These are phyloP conservation scores for Trypoxylon attenuatum DNA, from an alignment of 2,888 invertebrate species.

Conservation along the genomic window DNA sequence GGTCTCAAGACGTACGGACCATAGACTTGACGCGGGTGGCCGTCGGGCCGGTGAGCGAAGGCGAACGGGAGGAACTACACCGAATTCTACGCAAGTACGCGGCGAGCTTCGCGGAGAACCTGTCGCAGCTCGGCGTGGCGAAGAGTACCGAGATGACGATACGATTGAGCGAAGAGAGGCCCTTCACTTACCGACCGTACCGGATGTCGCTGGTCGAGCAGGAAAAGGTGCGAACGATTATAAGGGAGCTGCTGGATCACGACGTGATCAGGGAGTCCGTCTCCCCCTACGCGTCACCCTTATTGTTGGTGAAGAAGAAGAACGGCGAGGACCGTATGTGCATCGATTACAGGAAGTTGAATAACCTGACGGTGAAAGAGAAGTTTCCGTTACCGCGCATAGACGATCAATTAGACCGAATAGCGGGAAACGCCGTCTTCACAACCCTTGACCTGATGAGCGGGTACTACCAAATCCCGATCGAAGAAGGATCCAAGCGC, in stretches of 20 bases:
- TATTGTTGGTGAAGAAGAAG: slow-evolving; percentile 10
- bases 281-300: slow-evolving; percentile 15
- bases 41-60: no score
- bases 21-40: no score
- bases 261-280: slow-evolving; percentile 9
- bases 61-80: no score
- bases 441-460: slow-evolving; percentile 7
- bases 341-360: slow-evolving; percentile 1
- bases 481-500: background rate
- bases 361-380: slow-evolving; percentile 2
- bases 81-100: no score
- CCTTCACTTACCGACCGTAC: slow-evolving; percentile 6
- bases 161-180: no score
- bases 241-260: slow-evolving; percentile 3
- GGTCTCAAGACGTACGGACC: no score
- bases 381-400: slow-evolving; percentile 8
- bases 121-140: no score
- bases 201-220: background rate
- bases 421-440: slow-evolving; percentile 6
- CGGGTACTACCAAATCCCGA: slow-evolving; percentile 12
- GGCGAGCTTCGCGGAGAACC: no score
- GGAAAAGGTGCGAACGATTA: background rate
- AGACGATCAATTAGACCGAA: slow-evolving; percentile 11
- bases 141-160: no score
- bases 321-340: slow-evolving; percentile 2